These are phyloP conservation scores for Horisme vitalbata DNA, from an alignment of 2,888 invertebrate species.

Conservation along the genomic window DNA sequence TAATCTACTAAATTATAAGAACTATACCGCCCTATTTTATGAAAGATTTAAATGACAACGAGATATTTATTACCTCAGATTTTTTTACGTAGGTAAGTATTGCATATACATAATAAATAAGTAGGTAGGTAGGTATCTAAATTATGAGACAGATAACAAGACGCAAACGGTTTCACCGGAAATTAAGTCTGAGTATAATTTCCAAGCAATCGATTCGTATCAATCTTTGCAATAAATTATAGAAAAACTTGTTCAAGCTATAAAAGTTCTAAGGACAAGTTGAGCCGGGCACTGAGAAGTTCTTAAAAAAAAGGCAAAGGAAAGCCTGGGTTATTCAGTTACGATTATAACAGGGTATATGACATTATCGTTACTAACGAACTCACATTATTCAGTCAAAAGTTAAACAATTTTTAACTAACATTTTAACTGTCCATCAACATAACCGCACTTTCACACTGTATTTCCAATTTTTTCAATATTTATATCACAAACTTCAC, in stretches of 20 bases:
- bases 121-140: neutral
- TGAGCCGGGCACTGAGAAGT: conserved; percentile 19
- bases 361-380: conserved; percentile 8
- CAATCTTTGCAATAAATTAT: conserved; percentile 19
- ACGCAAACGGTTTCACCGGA: conserved; percentile 22
- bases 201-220: conserved; percentile 9
- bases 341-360: conserved; percentile 1
- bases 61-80: too few species aligned
- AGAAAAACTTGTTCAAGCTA: conserved; percentile 29
- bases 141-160: too few species aligned
- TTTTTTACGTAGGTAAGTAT: too few species aligned
- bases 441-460: conserved; percentile 73
- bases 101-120: too few species aligned
- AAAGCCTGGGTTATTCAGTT: conserved; percentile 13
- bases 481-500: conserved; percentile 18
- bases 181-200: conserved; percentile 15
- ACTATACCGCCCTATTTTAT: too few species aligned
- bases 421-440: conserved; percentile 50
- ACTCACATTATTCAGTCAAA: conserved; percentile 21
- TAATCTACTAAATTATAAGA: too few species aligned
- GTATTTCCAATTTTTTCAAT: conserved; percentile 8
- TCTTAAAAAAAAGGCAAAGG: conserved; percentile 22
- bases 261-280: conserved; percentile 22
- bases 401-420: conserved; percentile 1
- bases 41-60: too few species aligned